These are phyloP conservation scores for Gandaritis pyraliata DNA, from an alignment of 2,888 invertebrate genomes.

Conservation along the genomic window DNA sequence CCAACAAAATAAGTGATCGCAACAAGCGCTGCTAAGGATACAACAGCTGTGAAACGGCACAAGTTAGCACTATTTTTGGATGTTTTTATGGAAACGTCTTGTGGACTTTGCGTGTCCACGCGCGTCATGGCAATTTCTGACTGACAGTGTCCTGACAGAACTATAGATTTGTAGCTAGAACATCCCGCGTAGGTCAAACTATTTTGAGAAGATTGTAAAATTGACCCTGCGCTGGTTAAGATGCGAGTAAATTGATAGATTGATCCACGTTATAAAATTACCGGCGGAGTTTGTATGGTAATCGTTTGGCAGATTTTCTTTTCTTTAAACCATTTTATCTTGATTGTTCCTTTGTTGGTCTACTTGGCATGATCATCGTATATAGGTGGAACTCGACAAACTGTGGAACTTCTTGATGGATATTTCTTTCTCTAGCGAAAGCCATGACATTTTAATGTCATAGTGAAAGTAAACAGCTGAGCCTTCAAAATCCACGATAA, in stretches of 20 bases:
- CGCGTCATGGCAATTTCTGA: constrained; percentile 76
- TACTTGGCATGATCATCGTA: no score
- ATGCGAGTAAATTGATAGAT: constrained; percentile 49
- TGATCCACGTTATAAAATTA: constrained; percentile 30
- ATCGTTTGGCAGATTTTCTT: not conserved
- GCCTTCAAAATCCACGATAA: not conserved
- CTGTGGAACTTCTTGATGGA: no score
- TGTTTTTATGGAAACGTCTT: constrained; percentile 61
- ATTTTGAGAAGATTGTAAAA: constrained; percentile 59
- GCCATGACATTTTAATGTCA: not conserved
- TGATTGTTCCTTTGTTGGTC: no score
- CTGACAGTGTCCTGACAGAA: constrained; percentile 55
- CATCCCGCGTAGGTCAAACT: constrained; percentile 51
- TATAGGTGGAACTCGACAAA: no score
- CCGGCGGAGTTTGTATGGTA: not conserved
- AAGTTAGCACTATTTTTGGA: constrained; percentile 62
- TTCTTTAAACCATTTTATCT: not conserved
- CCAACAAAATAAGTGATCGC: constrained; percentile 59
- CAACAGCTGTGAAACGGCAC: constrained; percentile 56
- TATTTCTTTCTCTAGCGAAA: no score
- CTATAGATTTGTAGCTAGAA: constrained; percentile 64
- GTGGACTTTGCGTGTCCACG: constrained; percentile 61
- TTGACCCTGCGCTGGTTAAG: constrained; percentile 61
- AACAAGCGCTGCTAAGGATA: constrained; percentile 51
- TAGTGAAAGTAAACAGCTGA: not conserved